A percentile compares a stretch with the other conserved stretches of the same genome.
Evolutionary conservation across 2,797 vertebrate species (phyloP).

Genomic region (Bovichtus diacanthus): DNA sequence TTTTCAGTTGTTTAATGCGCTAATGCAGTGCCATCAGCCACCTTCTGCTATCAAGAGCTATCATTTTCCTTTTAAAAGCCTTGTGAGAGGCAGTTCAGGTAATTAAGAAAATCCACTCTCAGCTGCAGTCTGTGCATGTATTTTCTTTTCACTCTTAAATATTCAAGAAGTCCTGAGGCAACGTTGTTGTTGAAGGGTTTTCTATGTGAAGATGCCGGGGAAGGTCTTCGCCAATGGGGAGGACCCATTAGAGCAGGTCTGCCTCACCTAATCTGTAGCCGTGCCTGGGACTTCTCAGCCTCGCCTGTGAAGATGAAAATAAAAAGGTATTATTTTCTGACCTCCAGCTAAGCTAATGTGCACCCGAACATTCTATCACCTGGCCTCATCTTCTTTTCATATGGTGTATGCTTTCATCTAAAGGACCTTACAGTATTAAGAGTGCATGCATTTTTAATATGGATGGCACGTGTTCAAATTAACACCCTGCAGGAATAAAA

Average conservation of each 20-base stretch:
- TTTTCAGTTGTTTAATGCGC: constrained; percentile 14
- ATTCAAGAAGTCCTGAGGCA: constrained; percentile 32
- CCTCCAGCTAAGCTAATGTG: constrained; percentile 37
- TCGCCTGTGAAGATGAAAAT: constrained; percentile 51
- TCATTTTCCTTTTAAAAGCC: constrained; percentile 20
- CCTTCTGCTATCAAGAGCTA: constrained; percentile 10
- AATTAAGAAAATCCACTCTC: constrained; percentile 20
- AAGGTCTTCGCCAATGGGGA: constrained; percentile 12
- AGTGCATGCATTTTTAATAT: constrained; percentile 6
- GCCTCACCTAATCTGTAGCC: constrained; percentile 38
- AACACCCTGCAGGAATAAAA: constrained; percentile 13
- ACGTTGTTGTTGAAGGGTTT: constrained; percentile 25
- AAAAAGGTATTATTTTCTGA: constrained; percentile 62
- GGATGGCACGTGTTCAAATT: constrained; percentile 6
- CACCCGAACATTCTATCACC: constrained; percentile 23
- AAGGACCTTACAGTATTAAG: neutral
- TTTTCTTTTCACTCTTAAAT: constrained; percentile 13
- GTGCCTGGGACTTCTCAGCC: constrained; percentile 49
- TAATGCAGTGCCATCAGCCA: constrained; percentile 1
- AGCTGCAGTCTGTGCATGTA: constrained; percentile 3
- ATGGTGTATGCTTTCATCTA: constrained; percentile 25
- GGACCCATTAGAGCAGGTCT: constrained; percentile 9
- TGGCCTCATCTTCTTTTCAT: constrained; percentile 48
- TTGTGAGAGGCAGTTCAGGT: constrained; percentile 28
- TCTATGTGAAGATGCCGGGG: constrained; percentile 13